Base-by-base conservation (phyloP, 2,113 vertebrate genomes). In the Vulpes lagopus region DNA sequence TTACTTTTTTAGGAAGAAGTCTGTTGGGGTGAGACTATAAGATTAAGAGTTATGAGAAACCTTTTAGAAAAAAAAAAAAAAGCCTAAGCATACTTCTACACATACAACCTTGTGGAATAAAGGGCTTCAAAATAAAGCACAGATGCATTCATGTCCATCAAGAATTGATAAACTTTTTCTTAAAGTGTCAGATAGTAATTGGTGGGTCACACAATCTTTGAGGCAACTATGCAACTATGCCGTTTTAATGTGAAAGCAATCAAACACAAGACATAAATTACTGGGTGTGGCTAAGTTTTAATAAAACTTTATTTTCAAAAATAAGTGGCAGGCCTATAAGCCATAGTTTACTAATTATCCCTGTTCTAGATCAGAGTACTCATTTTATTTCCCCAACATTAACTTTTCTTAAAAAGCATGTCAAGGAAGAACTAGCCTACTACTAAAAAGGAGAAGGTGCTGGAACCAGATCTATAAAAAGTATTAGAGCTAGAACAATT, bases 371-470 rank as follows among this genome's bases (percentile, higher is more conserved):
- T 64, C 27, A 57, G 3, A 81, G 53, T 20, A 82, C 55, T 92
- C 23, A 25, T 71, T 92, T 88, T 49, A 35, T 57, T 57, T 81
- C 49, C n/a, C 49, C 20, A 88, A 88, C 8, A 64, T 64, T 81
- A 87, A 25, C 65, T 2, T 92, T 73, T 49, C 82, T 74, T 64
- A 81, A 87, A 65, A 51, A 84, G 35, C 17, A 92, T 8, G 76
- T 53, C 57, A 92, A 87, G 60, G 32, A 81, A 55, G 78, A 92
- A 92, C 27, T 65, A 79, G 49, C 11, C 27, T 67, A 67, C n/a
- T 90, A 35, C 67, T 16, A 95, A n/a, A 87, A 92, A 64, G n/a
- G 35, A 43, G 27, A 94, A 92, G n/a, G 49, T 64, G 57, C 12
- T 73, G 12, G n/a, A 82, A 88, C 81, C 43, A 82, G 16, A 49